Conservation (phyloP, 2,888 invertebrate genomes). For the Nezara viridula region DNA sequence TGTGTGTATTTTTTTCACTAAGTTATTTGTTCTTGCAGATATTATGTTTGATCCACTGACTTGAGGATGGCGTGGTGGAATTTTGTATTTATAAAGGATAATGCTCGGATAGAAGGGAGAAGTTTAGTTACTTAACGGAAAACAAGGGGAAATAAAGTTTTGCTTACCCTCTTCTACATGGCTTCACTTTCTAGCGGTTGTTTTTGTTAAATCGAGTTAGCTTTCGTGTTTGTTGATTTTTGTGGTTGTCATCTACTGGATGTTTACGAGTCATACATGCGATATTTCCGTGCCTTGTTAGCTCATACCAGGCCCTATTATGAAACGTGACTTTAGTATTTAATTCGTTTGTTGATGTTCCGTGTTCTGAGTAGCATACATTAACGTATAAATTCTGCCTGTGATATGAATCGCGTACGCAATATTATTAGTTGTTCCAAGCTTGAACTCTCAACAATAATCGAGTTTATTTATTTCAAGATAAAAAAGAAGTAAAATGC, state of each 20-base stretch:
- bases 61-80: background rate
- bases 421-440: no score
- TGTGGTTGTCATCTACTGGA: background rate
- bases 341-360: background rate
- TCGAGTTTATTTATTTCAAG: no score
- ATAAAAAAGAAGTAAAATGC: no score
- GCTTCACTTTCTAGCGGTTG: background rate
- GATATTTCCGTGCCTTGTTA: background rate
- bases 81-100: background rate
- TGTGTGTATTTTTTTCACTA: no score
- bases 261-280: background rate
- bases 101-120: background rate
- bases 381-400: background rate
- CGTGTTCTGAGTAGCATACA: background rate
- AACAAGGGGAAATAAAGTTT: background rate
- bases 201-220: background rate
- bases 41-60: no score
- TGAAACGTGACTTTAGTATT: background rate
- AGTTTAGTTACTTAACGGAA: background rate
- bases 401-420: background rate
- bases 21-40: no score
- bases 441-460: no score
- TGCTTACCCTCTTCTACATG: background rate
- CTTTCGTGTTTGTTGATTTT: background rate
- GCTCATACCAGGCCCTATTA: background rate